These are phyloP conservation scores for Parus major DNA, from an alignment of 2,113 vertebrate genomes.

Conservation along the genomic window DNA sequence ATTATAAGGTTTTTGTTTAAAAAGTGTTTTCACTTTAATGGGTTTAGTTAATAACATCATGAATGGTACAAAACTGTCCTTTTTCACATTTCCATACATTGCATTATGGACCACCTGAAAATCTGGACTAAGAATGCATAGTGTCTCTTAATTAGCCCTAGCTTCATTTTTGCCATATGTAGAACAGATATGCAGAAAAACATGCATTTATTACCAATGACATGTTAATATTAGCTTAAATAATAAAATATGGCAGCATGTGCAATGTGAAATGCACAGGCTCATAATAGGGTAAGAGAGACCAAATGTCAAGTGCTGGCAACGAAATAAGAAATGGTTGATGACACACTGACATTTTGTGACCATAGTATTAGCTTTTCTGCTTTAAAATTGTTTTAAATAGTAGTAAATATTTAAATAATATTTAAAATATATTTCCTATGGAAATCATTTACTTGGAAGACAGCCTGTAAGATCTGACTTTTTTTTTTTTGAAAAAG, in stretches of 20 bases:
- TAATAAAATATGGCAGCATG: conserved; percentile 54
- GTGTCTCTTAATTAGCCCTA: conserved; percentile 72
- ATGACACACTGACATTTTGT: conserved; percentile 54
- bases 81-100: conserved; percentile 81
- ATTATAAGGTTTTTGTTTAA: conserved; percentile 75
- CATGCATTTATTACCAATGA: conserved; percentile 73
- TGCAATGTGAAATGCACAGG: conserved; percentile 52
- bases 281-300: conserved; percentile 30
- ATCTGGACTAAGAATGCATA: conserved; percentile 74
- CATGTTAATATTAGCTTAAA: conserved; percentile 58
- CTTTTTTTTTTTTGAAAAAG: conserved; percentile 27
- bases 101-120: conserved; percentile 76
- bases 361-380: conserved; percentile 56
- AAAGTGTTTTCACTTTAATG: conserved; percentile 81
- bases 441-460: conserved; percentile 70
- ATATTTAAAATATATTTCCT: conserved; percentile 72
- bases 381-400: conserved; percentile 68
- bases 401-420: conserved; percentile 73
- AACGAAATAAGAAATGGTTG: conserved; percentile 44
- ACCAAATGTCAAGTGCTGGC: conserved; percentile 43
- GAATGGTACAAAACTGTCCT: conserved; percentile 80
- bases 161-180: conserved; percentile 64
- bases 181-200: conserved; percentile 60
- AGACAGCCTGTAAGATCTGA: conserved; percentile 65
- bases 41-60: conserved; percentile 82